phyloP scores from a whole-genome alignment of 2,113 vertebrate species.

The Eolophus roseicapilla region DNA sequence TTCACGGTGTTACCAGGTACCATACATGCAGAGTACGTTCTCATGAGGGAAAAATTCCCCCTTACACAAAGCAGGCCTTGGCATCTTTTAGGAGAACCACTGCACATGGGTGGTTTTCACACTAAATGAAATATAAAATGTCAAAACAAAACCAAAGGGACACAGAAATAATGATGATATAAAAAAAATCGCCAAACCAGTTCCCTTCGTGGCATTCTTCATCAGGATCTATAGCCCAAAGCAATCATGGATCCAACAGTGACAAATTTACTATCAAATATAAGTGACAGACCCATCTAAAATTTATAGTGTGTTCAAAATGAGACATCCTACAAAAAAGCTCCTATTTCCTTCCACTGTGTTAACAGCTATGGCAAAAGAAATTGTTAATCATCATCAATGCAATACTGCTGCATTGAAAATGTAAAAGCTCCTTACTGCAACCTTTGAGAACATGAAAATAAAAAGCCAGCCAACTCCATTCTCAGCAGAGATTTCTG shows the following conservation, averaged over 20 bases:
- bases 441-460: background rate
- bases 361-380: slow-evolving; percentile 16
- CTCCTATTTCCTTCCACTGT: background rate
- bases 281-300: background rate
- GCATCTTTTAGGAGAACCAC: background rate
- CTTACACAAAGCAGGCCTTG: background rate
- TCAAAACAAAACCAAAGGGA: slow-evolving; percentile 17
- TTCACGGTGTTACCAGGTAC: background rate
- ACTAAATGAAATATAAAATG: background rate
- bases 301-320: background rate
- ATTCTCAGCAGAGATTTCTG: slow-evolving; percentile 16
- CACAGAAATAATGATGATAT: background rate
- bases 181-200: slow-evolving; percentile 6
- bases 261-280: background rate
- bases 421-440: slow-evolving; percentile 37
- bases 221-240: slow-evolving; percentile 37
- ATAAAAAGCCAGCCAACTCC: slow-evolving; percentile 37
- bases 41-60: background rate
- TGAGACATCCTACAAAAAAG: background rate
- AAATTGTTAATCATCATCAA: background rate
- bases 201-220: slow-evolving; percentile 51
- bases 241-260: background rate
- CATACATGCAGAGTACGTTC: background rate
- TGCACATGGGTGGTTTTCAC: background rate
- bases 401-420: background rate